A percentile compares a stretch with the other conserved stretches of the same genome.
Conservation (phyloP, 2,888 invertebrate genomes). For the Paralinhomoeus sp. region DNA sequence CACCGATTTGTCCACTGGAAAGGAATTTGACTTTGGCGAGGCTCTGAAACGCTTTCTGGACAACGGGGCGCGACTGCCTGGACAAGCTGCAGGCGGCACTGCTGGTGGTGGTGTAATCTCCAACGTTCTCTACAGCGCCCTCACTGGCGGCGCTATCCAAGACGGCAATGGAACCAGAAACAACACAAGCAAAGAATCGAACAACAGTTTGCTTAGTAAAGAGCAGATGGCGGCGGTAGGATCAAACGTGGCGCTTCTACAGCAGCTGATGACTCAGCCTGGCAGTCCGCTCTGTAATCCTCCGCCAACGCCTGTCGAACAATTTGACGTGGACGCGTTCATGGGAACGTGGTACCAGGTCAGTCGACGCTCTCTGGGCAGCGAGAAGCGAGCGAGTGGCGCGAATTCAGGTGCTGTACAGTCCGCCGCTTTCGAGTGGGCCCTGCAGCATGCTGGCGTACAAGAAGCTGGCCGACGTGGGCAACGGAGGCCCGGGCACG, state of each 20-base stretch:
- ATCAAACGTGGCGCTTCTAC: constrained; percentile 23
- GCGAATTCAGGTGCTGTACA: constrained; percentile 16
- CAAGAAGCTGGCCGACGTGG: constrained; percentile 21
- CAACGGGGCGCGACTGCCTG: no score
- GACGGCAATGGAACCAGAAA: constrained; percentile 5
- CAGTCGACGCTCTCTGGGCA: no score
- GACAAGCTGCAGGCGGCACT: background rate
- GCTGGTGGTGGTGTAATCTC: constrained; percentile 8
- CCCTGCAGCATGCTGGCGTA: constrained; percentile 25
- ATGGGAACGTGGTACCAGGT: constrained; percentile 25
- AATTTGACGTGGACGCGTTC: constrained; percentile 19
- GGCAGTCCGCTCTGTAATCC: constrained; percentile 21
- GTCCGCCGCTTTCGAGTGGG: constrained; percentile 20
- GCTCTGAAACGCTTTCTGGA: no score
- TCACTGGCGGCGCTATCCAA: constrained; percentile 18
- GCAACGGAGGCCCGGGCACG: constrained; percentile 17
- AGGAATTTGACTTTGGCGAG: no score
- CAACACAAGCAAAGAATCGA: no score
- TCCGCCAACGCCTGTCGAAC: constrained; percentile 21
- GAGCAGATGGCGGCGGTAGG: constrained; percentile 16
- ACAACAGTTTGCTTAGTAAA: no score
- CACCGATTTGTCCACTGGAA: no score
- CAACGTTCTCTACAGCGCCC: constrained; percentile 24
- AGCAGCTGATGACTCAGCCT: constrained; percentile 23
- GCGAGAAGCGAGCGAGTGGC: background rate